Evolutionary conservation across 2,888 invertebrate genomes (phyloP), one percentile per base, ranked within the genome.

Genomic region (Tricholauxania praeusta): DNA sequence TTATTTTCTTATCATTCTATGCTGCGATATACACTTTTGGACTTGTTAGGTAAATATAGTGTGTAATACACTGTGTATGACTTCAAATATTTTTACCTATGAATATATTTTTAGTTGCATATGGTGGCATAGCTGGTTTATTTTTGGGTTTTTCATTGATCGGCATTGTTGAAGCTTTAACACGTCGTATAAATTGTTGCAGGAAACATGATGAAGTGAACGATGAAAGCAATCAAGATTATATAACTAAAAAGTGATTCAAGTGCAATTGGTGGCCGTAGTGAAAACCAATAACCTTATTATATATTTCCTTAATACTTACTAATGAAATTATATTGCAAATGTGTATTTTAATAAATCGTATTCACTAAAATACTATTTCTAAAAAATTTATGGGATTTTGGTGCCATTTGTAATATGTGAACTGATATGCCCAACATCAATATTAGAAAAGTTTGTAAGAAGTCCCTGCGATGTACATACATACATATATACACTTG

Each of bases 51-150:
- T 83, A 57, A 48, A 77, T 72, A 28, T 72, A 28, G 19, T 39
- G 17, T 52, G 48, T 55, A 5, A 48, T 48, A 48, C 8, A 15
- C 15, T 17, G 14, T 22, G 8, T 12, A 60, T 15, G 47, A 59
- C n/a, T 48, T 57, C 53, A 12, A 17, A 66, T n/a, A 55, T 66
- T 52, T 28, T 12, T 32, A 32, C 19, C 17, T 59, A 62, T 57
- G 10, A 49, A 51, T 22, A 55, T 71, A 22, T 71, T 59, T 71
- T 32, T 72, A 84, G 82, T 84, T 68, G 80, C 82, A 6, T 79
- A 75, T 67, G 82, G 82, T 39, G 82, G 84, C 71, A 82, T 83
- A 64, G 80, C 81, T 51, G 83, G 82, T 7, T 68, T 84, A 17
- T 78, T 82, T 51, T 70, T 82, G 59, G 82, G 83, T 19, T 28